These are phyloP conservation scores for Rhopilema esculentum DNA, from an alignment of 30 jellyfish, hydroid and myxozoan genomes.

Conservation along the genomic window DNA sequence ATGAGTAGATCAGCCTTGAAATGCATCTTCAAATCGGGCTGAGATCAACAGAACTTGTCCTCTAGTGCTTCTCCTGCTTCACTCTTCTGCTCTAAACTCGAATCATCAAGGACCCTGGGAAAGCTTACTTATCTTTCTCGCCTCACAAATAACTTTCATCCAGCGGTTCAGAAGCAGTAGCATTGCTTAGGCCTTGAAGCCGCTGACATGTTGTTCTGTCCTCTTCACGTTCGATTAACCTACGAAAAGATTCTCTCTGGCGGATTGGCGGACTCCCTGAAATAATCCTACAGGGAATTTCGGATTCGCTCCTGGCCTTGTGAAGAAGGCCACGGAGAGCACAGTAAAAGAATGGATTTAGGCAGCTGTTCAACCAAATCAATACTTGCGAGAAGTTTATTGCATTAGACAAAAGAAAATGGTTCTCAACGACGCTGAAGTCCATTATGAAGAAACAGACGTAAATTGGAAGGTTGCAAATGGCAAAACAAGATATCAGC, in stretches of 20 bases:
- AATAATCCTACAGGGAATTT: background rate
- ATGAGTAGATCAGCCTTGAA: no score
- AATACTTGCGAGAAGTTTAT: conserved; percentile 64
- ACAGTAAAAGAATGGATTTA: conserved; percentile 84
- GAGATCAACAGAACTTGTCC: no score
- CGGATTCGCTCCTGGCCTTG: conserved; percentile 7
- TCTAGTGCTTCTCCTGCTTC: no score
- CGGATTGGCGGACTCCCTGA: background rate
- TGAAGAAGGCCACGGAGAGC: conserved; percentile 59
- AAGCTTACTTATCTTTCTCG: no score
- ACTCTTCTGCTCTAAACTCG: no score
- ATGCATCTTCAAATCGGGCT: no score
- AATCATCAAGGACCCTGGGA: no score
- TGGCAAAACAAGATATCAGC: conserved; percentile 68
- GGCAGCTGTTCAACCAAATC: conserved; percentile 79
- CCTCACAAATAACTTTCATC: background rate
- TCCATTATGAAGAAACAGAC: conserved; percentile 74
- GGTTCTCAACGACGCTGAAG: conserved; percentile 57
- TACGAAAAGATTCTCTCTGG: conserved; percentile 55
- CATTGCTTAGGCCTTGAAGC: background rate
- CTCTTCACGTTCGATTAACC: conserved; percentile 32
- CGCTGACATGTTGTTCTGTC: background rate
- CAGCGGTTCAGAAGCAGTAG: background rate
- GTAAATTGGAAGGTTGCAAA: conserved; percentile 67
- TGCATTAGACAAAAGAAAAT: conserved; percentile 3